Base-by-base conservation (phyloP, 1,140 invertebrate species). In the Zeugodacus cucurbitae region DNA sequence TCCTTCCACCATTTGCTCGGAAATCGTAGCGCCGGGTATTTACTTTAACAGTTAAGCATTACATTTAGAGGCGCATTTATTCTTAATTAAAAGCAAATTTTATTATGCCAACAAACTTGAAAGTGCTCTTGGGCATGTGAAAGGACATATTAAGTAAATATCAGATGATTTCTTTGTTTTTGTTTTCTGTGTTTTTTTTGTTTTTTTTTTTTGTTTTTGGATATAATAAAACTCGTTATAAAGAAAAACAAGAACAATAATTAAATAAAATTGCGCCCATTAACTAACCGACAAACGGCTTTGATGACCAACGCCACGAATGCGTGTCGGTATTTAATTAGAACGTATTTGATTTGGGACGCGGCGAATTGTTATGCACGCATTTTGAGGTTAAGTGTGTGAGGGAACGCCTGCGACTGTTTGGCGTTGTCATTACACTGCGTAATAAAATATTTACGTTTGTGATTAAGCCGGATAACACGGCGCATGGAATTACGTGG, bases 31-130 rank as follows among this genome's bases (percentile, higher is more conserved):
- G 34, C 8, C 20, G 34, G 34, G 32, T 74, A 74, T 74, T 74
- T 74, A 74, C 34, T 41, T 41, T 74, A 74, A 74, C 32, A 74
- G 34, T 41, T 74, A 74, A 20, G 17, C 20, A 41, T 74, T 74
- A 74, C 67, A 74, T 3, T 74, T 74, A 74, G 67, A 5, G 20
- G 34, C 67, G 67, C 67, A 74, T 74, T 74, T 74, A 74, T 74
- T 22, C 34, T 37, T 74, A 74, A 74, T 74, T 74, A 74, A 74
- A 74, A 74, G 67, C 67, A 74, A 74, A 74, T 74, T 67, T 74
- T 74, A 74, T 41, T 74, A 32, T 74, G 37, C 34, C 67, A 74
- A 74, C 67, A 74, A 74, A 74, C 67, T 74, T 74, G 34, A 74
- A 74, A 74, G 67, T 22, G 17, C 32, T 22, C 20, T 67, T 67